Evolutionary conservation across 2,113 vertebrate species (phyloP).

Genomic region (Cryptotis parvus): DNA sequence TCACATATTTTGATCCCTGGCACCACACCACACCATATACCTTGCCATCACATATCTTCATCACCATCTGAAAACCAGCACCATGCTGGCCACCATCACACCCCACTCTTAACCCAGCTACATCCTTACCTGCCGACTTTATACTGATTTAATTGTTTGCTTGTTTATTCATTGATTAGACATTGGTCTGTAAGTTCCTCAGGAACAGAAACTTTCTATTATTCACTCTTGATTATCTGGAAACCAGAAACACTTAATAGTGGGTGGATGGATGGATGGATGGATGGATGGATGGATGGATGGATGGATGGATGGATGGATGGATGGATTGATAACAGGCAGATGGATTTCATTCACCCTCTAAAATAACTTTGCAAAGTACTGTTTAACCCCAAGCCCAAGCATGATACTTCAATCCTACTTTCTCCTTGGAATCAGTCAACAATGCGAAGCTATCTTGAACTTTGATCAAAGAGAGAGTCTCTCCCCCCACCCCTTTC

Average conservation of each 20-base stretch:
- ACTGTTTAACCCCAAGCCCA: neutral
- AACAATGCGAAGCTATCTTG: no score
- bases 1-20: no score
- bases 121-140: neutral
- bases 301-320: neutral
- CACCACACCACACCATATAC: no score
- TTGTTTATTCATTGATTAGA: no score
- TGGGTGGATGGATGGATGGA: neutral
- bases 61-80: neutral
- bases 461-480: neutral
- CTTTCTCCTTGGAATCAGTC: neutral
- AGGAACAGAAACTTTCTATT: neutral
- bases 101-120: no score
- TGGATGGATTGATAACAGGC: no score
- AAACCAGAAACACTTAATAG: constrained; percentile 8
- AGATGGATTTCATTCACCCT: neutral
- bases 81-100: neutral
- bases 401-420: neutral
- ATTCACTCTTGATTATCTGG: neutral
- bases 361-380: constrained; percentile 42
- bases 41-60: no score
- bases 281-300: neutral
- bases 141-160: neutral
- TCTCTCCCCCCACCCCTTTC: neutral
- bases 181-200: neutral